Evolutionary conservation across 2,888 invertebrate species (phyloP), one percentile per base, ranked within the genome.

Genomic region (Perdita meconis): DNA sequence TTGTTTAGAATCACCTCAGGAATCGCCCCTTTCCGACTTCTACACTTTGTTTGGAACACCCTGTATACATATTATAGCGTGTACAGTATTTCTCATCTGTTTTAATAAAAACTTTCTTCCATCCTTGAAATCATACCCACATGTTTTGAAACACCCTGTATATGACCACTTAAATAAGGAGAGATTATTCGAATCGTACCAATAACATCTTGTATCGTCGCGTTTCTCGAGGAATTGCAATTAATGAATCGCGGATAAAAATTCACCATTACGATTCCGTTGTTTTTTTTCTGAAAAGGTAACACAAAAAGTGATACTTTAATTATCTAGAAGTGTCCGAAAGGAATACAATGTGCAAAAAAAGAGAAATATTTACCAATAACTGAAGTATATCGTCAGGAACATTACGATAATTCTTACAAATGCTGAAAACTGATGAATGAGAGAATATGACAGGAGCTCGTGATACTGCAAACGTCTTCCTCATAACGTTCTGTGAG

Each of bases 231-330:
- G 42, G 86, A 69, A 74, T 87, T 85, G 70, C 89, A 89, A 78
- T 92, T 93, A n/a, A 96, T 93, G 89, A 95, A 96, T 61, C 92
- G 92, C 0, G 94, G 94, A 90, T 94, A 96, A 90, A 96, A 96
- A 89, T 95, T 96, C 10, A 96, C 95, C 96, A 96, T 96, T 1
- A 96, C 95, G 34, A 96, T 93, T 2, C 96, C 96, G 30, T 94
- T 94, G 83, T 96, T 96, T 78, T 93, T 91, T 93, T 94, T 94
- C 95, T 95, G 92, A 26, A 92, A 76, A 16, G n/a, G 19, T 0
- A 47, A 10, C 22, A 2, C n/a, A n/a, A n/a, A 47, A 19, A 47
- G 1, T 6, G 8, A 0, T 8, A 13, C 22, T 57, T 57, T 57
- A 10, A 22, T 1, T 30, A 5, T 22, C 8, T n/a, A 16, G 12